Evolutionary conservation across 1,140 invertebrate species (phyloP).

Genomic region (Heliconius himera): DNA sequence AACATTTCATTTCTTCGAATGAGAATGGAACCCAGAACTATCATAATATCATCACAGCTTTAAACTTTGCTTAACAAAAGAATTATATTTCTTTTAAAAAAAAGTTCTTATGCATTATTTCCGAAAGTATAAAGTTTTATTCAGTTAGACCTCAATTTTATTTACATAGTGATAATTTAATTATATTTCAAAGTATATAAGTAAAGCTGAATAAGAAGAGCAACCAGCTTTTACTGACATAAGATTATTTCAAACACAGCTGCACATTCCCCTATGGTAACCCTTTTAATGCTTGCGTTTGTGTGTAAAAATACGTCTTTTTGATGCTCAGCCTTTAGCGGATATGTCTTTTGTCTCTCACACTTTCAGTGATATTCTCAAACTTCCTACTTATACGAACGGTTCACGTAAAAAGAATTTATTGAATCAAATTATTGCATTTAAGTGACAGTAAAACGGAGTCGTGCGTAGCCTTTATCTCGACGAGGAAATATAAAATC

Average conservation of each 20-base stretch:
- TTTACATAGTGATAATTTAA: neutral
- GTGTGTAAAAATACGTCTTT: conserved; percentile 59
- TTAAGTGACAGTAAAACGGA: conserved; percentile 1
- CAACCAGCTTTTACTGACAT: conserved; percentile 33
- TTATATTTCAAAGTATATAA: neutral
- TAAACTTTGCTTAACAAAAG: too few relatives aligned
- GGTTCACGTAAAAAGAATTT: neutral
- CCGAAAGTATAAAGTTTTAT: neutral
- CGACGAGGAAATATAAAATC: conserved; percentile 32
- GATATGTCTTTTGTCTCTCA: conserved; percentile 48
- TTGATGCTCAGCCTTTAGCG: conserved; percentile 47
- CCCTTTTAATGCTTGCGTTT: conserved; percentile 61
- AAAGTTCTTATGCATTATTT: neutral
- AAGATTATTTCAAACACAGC: conserved; percentile 38
- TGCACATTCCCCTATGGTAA: conserved; percentile 55
- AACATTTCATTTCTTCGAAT: too few relatives aligned
- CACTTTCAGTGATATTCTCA: neutral
- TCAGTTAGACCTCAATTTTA: neutral
- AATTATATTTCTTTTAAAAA: too few relatives aligned
- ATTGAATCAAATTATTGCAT: neutral
- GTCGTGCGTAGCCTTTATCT: conserved; percentile 24
- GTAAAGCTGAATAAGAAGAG: conserved; percentile 24
- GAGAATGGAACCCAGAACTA: too few relatives aligned
- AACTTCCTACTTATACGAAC: neutral
- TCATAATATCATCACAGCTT: too few relatives aligned